These are phyloP conservation scores for Xiphophorus hellerii DNA, from an alignment of 2,113 vertebrate species.

Conservation along the genomic window DNA sequence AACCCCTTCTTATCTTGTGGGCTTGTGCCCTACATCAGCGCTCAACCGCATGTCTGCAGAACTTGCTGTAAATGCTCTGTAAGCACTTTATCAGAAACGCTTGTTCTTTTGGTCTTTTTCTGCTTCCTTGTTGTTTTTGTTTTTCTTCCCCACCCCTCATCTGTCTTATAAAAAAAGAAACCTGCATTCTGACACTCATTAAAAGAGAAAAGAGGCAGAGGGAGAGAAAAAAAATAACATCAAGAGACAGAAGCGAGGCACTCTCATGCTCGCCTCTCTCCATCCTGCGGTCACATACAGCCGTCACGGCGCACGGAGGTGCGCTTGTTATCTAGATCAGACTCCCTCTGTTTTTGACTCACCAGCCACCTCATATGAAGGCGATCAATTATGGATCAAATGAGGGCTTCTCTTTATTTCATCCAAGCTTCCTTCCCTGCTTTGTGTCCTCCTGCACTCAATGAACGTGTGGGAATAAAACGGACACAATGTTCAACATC, in stretches of 20 bases:
- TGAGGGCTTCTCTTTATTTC: constrained; percentile 62
- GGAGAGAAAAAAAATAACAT: constrained; percentile 63
- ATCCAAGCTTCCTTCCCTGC: constrained; percentile 23
- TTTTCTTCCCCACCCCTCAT: constrained; percentile 36
- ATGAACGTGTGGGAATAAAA: background rate
- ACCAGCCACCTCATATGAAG: constrained; percentile 67
- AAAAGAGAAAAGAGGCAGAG: constrained; percentile 75
- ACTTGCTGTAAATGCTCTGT: constrained; percentile 78
- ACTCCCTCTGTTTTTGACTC: constrained; percentile 50
- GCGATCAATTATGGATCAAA: constrained; percentile 85
- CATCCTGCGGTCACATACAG: constrained; percentile 81
- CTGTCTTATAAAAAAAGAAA: constrained; percentile 54
- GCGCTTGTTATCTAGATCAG: constrained; percentile 78
- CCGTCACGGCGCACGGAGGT: constrained; percentile 62
- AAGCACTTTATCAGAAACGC: constrained; percentile 83
- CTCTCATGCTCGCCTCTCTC: constrained; percentile 69
- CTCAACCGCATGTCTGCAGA: constrained; percentile 69
- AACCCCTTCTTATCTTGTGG: constrained; percentile 44
- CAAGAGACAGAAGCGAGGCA: constrained; percentile 70
- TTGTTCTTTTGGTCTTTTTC: constrained; percentile 81
- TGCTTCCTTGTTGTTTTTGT: constrained; percentile 84
- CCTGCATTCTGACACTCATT: constrained; percentile 82
- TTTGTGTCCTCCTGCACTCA: constrained; percentile 14
- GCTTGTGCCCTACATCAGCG: constrained; percentile 72
- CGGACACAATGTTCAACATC: background rate